These are phyloP conservation scores for Cryptosula pallasiana DNA, from an alignment of 2,888 invertebrate species.

Conservation along the genomic window DNA sequence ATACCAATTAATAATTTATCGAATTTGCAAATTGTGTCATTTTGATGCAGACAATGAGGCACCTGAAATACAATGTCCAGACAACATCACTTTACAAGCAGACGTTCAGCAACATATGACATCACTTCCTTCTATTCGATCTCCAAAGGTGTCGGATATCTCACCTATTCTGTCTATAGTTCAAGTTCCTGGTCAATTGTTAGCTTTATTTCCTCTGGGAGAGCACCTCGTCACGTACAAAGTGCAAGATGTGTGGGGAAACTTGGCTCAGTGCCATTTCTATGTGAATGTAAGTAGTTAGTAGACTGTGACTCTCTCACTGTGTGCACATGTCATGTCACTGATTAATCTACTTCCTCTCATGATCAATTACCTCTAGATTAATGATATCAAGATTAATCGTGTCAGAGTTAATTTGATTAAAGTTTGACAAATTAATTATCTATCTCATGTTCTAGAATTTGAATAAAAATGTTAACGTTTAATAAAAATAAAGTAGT, in stretches of 20 bases:
- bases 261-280: slow-evolving; percentile 3
- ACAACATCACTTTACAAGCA: neutral
- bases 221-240: slow-evolving; percentile 1
- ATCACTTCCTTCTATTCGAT: neutral
- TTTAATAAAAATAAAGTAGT: no score
- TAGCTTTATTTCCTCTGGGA: slow-evolving; percentile 48
- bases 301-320: no score
- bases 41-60: neutral
- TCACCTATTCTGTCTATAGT: slow-evolving; percentile 11
- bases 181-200: slow-evolving; percentile 2
- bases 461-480: no score
- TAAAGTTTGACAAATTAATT: no score
- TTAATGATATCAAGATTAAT: no score
- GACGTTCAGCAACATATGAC: neutral
- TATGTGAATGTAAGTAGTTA: slow-evolving; percentile 9
- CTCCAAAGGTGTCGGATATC: slow-evolving; percentile 16
- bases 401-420: no score
- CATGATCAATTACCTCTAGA: no score
- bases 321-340: no score
- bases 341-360: no score
- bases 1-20: no score
- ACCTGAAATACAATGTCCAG: neutral
- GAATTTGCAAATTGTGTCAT: no score
- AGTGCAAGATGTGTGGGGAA: slow-evolving; percentile 18
- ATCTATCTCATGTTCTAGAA: no score